Conservation (phyloP, 2,888 invertebrate genomes). For the Bimastos eiseni region DNA sequence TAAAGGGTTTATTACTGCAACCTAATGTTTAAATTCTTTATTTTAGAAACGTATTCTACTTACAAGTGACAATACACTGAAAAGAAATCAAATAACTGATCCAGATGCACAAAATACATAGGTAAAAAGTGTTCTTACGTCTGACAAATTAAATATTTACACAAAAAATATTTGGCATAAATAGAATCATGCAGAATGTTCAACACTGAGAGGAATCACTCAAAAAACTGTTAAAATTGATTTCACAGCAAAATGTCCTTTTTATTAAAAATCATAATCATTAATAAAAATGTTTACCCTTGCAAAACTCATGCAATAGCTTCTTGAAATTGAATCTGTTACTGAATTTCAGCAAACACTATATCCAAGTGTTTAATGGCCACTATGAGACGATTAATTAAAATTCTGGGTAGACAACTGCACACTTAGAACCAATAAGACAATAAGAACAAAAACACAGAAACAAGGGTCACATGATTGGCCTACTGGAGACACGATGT, state of each 20-base stretch:
- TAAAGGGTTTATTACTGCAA: not conserved
- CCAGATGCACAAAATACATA: not conserved
- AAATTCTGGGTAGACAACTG: not conserved
- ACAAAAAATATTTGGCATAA: not conserved
- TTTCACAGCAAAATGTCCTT: not conserved
- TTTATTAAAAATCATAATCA: not conserved
- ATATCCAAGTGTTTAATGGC: not conserved
- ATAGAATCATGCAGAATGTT: not conserved
- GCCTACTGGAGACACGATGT: not conserved
- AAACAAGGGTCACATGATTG: not conserved
- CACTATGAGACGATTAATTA: not conserved
- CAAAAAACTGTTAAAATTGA: not conserved
- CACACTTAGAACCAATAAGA: not conserved
- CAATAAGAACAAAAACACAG: not conserved
- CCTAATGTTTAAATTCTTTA: not conserved
- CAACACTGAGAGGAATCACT: not conserved
- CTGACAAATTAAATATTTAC: not conserved
- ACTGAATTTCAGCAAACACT: conserved; percentile 10
- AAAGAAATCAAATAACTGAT: not conserved
- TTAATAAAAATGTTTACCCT: not conserved
- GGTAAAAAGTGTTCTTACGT: not conserved
- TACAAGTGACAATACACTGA: no score
- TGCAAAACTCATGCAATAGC: not conserved
- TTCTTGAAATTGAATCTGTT: not conserved
- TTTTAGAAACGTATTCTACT: not conserved